Percentiles rank a stretch among this genome's conserved stretches.
These are phyloP conservation scores for Drosophila mercatorum DNA, from an alignment of 2,888 invertebrate genomes.

Conservation along the genomic window DNA sequence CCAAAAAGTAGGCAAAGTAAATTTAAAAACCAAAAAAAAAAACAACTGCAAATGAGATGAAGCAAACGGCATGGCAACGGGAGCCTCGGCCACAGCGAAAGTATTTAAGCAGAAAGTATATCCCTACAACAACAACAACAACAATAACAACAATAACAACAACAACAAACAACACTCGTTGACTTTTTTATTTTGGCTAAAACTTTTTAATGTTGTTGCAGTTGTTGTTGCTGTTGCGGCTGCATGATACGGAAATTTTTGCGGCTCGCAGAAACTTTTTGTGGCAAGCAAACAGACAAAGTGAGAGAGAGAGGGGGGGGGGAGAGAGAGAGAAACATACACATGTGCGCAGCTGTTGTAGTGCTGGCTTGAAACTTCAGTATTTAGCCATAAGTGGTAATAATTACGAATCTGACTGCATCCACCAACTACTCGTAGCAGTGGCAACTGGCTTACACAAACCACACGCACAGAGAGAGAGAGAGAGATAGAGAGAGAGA, in stretches of 20 bases:
- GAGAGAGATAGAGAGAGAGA: neutral
- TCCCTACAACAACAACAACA: slow-evolving; percentile 33
- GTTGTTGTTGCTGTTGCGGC: slow-evolving; percentile 51
- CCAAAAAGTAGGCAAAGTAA: slow-evolving; percentile 49
- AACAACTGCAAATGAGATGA: slow-evolving; percentile 9
- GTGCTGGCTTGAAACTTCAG: slow-evolving; percentile 40
- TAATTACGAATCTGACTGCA: slow-evolving; percentile 67
- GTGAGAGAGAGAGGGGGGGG: neutral
- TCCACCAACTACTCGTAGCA: slow-evolving; percentile 4
- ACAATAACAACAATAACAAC: neutral
- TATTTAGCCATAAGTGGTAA: slow-evolving; percentile 80
- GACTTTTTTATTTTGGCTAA: slow-evolving; percentile 40
- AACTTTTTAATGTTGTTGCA: slow-evolving; percentile 58
- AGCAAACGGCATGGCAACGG: slow-evolving; percentile 20
- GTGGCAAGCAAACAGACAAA: slow-evolving; percentile 31
- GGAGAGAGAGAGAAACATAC: neutral
- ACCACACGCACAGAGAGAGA: slow-evolving; percentile 25
- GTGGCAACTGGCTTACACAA: slow-evolving; percentile 33
- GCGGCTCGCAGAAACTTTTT: slow-evolving; percentile 57
- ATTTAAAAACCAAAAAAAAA: slow-evolving; percentile 10
- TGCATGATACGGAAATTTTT: slow-evolving; percentile 73
- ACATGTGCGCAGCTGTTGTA: slow-evolving; percentile 10
- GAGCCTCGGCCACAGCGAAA: slow-evolving; percentile 38
- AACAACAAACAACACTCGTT: slow-evolving; percentile 41
- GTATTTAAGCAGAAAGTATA: slow-evolving; percentile 72